A percentile compares a stretch with the other conserved stretches of the same genome.
Evolutionary conservation across 2,888 invertebrate genomes (phyloP).

Genomic region (Dicyrtoma fusca): DNA sequence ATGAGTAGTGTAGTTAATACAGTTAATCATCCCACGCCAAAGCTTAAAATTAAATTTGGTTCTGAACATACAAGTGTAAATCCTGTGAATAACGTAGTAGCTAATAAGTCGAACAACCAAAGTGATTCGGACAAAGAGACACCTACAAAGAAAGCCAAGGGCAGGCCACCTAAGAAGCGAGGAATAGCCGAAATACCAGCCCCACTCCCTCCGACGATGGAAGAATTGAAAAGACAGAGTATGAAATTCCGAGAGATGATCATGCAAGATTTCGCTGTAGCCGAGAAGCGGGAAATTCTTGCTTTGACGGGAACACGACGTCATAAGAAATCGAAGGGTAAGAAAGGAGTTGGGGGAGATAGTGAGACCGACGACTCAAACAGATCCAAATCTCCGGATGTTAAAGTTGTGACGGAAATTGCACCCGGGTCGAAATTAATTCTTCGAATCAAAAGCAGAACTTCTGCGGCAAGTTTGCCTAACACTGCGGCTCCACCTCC

Average conservation of each 20-base stretch:
- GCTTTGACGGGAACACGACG: constrained; percentile 47
- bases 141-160: constrained; percentile 58
- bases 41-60: constrained; percentile 57
- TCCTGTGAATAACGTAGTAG: constrained; percentile 4
- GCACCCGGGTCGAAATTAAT: constrained; percentile 71
- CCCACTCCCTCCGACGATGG: constrained; percentile 67
- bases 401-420: constrained; percentile 53
- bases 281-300: constrained; percentile 64
- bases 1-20: constrained; percentile 45
- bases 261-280: constrained; percentile 80
- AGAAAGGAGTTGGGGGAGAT: constrained; percentile 63
- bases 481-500: too few relatives aligned
- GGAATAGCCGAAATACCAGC: constrained; percentile 46
- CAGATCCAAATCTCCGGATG: constrained; percentile 49
- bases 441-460: constrained; percentile 70
- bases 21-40: constrained; percentile 56
- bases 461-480: constrained; percentile 43
- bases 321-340: constrained; percentile 61
- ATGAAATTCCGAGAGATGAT: constrained; percentile 85
- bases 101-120: constrained; percentile 31
- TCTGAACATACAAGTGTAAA: constrained; percentile 13
- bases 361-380: constrained; percentile 63
- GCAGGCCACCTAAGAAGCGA: constrained; percentile 81
- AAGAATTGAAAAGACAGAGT: constrained; percentile 79
- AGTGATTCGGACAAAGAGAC: constrained; percentile 55